phyloP scores from a whole-genome alignment of 2,113 vertebrate genomes.

The Rhineura floridana region DNA sequence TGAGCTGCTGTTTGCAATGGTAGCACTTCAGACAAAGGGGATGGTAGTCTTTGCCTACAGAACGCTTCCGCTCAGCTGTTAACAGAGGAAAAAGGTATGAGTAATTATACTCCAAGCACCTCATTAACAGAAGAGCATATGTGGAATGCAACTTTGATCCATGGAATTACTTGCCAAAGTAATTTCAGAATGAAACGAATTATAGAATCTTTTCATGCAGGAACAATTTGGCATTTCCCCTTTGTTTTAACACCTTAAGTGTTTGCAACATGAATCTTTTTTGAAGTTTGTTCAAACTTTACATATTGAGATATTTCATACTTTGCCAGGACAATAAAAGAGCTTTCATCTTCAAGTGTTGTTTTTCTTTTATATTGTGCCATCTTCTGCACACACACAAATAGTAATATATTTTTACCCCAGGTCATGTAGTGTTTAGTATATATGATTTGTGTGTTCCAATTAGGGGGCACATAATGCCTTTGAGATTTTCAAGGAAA shows the following conservation, averaged over 20 bases:
- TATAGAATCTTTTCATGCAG: conserved; percentile 11
- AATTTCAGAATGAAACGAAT: conserved; percentile 21
- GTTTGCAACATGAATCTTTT: conserved; percentile 10
- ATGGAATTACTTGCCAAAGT: conserved; percentile 6
- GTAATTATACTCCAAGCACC: conserved; percentile 30
- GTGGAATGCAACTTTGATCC: conserved; percentile 30
- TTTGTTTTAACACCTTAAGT: neutral
- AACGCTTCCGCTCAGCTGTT: conserved; percentile 82
- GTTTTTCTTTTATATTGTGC: neutral
- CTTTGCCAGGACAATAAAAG: neutral
- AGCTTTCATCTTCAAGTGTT: neutral
- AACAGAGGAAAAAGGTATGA: conserved; percentile 20
- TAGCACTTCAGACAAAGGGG: conserved; percentile 86
- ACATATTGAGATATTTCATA: conserved; percentile 11
- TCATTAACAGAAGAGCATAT: conserved; percentile 30
- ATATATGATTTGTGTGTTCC: neutral
- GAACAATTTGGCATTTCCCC: neutral
- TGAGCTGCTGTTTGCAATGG: conserved; percentile 80
- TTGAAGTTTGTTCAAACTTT: conserved; percentile 27
- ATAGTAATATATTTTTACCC: neutral
- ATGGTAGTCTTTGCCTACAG: conserved; percentile 84
- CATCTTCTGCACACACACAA: neutral
- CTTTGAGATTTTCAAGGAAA: neutral
- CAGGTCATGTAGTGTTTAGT: neutral
- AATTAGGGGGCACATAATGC: neutral